Evolutionary conservation across 2,888 invertebrate species (phyloP).

Genomic region (Dolichopus griseipennis): DNA sequence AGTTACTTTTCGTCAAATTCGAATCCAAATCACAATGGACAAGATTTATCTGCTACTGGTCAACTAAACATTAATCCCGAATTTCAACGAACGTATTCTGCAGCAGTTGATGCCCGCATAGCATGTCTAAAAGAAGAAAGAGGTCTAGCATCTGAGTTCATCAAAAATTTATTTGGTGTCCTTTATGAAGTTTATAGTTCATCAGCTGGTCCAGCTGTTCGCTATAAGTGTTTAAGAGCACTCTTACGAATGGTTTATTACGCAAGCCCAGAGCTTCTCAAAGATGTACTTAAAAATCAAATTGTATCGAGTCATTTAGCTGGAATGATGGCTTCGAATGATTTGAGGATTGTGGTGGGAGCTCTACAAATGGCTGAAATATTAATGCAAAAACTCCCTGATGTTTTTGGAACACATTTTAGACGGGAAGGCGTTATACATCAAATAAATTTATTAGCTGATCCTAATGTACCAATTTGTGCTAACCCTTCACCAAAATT

Average conservation of each 20-base stretch:
- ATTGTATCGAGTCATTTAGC: slow-evolving; percentile 94
- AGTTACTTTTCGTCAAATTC: slow-evolving; percentile 43
- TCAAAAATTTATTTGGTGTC: slow-evolving; percentile 81
- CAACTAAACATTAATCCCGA: background rate
- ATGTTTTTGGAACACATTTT: slow-evolving; percentile 92
- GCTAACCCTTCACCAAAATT: slow-evolving; percentile 48
- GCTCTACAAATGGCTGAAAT: slow-evolving; percentile 96
- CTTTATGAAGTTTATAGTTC: slow-evolving; percentile 97
- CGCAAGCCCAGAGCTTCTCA: slow-evolving; percentile 75
- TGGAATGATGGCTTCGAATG: slow-evolving; percentile 96
- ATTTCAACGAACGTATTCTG: background rate
- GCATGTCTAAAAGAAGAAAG: slow-evolving; percentile 62
- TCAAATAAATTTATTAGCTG: slow-evolving; percentile 64
- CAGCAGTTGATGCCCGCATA: slow-evolving; percentile 53
- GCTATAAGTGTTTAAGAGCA: slow-evolving; percentile 93
- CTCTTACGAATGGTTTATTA: slow-evolving; percentile 94
- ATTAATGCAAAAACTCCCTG: slow-evolving; percentile 90
- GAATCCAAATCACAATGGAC: slow-evolving; percentile 23
- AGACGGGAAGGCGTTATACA: slow-evolving; percentile 96
- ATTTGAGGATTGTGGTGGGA: slow-evolving; percentile 92
- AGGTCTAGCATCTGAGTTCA: slow-evolving; percentile 59
- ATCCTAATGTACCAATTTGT: slow-evolving; percentile 55
- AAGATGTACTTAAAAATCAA: slow-evolving; percentile 60
- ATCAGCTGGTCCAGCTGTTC: slow-evolving; percentile 94
- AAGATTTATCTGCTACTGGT: slow-evolving; percentile 32